phyloP scores from a whole-genome alignment of 1,140 invertebrate species.

The Nomia melanderi region DNA sequence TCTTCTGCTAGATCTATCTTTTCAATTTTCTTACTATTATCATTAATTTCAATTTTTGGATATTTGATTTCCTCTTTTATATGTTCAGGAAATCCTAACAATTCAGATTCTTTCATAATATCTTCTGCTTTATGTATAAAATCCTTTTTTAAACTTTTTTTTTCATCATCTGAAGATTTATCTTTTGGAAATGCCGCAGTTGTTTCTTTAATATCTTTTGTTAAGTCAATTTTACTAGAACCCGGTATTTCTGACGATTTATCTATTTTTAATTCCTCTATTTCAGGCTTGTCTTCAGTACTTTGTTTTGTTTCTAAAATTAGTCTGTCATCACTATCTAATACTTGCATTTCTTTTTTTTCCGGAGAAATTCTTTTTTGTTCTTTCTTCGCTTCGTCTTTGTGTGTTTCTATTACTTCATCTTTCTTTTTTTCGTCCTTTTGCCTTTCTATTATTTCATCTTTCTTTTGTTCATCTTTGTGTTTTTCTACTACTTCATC shows the following conservation, averaged over 20 bases:
- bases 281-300: not conserved
- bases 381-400: not conserved
- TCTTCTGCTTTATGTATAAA: not conserved
- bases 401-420: not conserved
- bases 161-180: slow-evolving; percentile 7
- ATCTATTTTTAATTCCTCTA: not conserved
- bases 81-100: not conserved
- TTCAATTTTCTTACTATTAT: not conserved
- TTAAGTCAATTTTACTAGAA: not conserved
- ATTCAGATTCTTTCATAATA: not conserved
- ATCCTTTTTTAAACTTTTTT: not conserved
- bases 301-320: not conserved
- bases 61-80: not conserved
- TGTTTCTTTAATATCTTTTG: slow-evolving; percentile 3
- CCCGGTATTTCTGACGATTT: not conserved
- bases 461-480: slow-evolving; percentile 5
- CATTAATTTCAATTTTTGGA: not conserved
- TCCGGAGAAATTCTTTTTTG: no score
- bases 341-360: not conserved
- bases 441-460: not conserved
- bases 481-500: not conserved
- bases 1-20: not conserved
- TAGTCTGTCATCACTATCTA: not conserved
- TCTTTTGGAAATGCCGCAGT: slow-evolving; percentile 2
- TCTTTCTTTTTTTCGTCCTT: not conserved